Evolutionary conservation across 2,888 invertebrate genomes (phyloP).

Genomic region (Temnothorax rugatulus): DNA sequence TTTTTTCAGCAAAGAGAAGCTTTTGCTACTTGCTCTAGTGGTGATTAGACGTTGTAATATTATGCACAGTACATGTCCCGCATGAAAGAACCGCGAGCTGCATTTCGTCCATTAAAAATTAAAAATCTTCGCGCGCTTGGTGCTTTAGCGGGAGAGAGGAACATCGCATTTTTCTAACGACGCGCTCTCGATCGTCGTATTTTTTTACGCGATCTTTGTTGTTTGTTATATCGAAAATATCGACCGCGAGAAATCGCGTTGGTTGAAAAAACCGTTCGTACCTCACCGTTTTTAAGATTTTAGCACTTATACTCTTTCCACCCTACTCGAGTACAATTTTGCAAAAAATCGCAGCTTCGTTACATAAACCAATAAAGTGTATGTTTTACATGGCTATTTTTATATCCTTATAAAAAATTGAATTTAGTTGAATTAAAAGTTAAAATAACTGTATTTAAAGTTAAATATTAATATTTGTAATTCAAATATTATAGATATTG

Average conservation of each 20-base stretch:
- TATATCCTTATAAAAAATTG: neutral
- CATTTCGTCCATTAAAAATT: conserved; percentile 76
- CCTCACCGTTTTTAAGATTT: neutral
- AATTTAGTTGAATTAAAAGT: neutral
- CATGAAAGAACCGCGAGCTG: conserved; percentile 59
- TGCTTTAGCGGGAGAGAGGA: neutral
- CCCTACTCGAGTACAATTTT: neutral
- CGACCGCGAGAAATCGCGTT: conserved; percentile 31
- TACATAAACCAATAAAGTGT: neutral
- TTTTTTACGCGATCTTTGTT: conserved; percentile 72
- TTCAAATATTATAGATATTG: neutral
- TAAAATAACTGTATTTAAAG: neutral
- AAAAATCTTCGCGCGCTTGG: conserved; percentile 34
- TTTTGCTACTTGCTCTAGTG: conserved; percentile 72
- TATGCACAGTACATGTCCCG: conserved; percentile 53
- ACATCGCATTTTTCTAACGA: conserved; percentile 68
- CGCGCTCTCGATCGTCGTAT: conserved; percentile 66
- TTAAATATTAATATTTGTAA: neutral
- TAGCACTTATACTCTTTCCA: neutral
- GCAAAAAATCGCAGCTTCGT: neutral
- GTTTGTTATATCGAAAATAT: conserved; percentile 69
- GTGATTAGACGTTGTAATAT: conserved; percentile 46
- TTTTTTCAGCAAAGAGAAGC: conserved; percentile 62
- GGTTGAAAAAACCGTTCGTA: neutral
- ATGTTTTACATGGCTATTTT: neutral